These are phyloP conservation scores for Paedocypris sp. DNA, from an alignment of 2,113 vertebrate species.

Conservation along the genomic window DNA sequence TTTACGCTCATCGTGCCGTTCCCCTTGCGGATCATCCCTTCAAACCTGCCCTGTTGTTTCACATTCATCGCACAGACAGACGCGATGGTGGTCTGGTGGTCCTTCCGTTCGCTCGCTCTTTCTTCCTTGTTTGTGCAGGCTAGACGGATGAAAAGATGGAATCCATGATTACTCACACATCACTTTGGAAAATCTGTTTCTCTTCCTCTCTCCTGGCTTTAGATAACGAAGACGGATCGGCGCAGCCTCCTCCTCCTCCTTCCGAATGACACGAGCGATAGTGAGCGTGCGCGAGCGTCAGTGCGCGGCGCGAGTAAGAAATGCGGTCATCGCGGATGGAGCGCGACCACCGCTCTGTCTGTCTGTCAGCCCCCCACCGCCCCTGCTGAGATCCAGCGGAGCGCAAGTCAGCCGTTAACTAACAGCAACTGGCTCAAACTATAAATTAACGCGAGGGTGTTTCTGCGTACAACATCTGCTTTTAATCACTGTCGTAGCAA, in stretches of 20 bases:
- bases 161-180: not conserved
- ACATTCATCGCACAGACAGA: not conserved
- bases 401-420: conserved; percentile 10
- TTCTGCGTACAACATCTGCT: not conserved
- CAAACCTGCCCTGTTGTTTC: not conserved
- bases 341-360: not conserved
- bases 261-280: conserved; percentile 1
- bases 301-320: not conserved
- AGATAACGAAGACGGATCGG: not conserved
- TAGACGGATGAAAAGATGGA: not conserved
- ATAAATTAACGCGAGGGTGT: not conserved
- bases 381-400: not conserved
- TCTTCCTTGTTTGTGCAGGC: not conserved
- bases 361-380: not conserved
- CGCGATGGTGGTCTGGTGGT: too few species aligned
- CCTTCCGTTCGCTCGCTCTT: not conserved
- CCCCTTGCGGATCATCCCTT: conserved; percentile 1
- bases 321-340: conserved; percentile 2
- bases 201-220: not conserved
- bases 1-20: conserved; percentile 16
- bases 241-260: not conserved
- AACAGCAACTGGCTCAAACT: not conserved
- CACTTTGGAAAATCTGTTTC: not conserved
- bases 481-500: not conserved
- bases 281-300: conserved; percentile 5